Conservation (phyloP, 2,797 vertebrate genomes). For the Ptychadena robeensis region DNA sequence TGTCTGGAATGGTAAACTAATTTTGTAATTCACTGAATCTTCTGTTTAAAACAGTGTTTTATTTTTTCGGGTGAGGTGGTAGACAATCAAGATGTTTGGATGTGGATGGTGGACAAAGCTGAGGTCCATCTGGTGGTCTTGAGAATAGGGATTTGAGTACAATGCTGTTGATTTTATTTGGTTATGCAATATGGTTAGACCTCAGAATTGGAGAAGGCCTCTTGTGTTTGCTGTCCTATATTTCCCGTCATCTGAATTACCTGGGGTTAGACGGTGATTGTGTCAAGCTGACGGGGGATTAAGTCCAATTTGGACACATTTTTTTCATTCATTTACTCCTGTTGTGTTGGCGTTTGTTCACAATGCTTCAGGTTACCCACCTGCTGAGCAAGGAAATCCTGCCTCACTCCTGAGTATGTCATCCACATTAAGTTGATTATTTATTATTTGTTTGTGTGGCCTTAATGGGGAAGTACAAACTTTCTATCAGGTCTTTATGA, state of each 20-base stretch:
- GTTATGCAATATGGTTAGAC: neutral
- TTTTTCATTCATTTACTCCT: conserved; percentile 59
- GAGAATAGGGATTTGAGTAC: conserved; percentile 7
- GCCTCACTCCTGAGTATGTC: conserved; percentile 64
- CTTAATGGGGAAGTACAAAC: too few relatives aligned
- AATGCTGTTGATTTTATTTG: conserved; percentile 10
- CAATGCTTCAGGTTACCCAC: conserved; percentile 69
- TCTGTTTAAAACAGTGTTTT: neutral
- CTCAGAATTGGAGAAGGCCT: neutral
- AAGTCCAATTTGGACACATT: conserved; percentile 62
- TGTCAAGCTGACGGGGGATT: conserved; percentile 65
- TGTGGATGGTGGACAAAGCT: neutral
- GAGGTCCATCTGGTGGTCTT: conserved; percentile 1
- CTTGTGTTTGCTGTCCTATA: conserved; percentile 7
- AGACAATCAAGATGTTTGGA: neutral
- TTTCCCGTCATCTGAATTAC: conserved; percentile 23
- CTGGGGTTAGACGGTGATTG: conserved; percentile 57
- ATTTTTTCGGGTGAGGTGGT: neutral
- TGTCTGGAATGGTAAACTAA: neutral
- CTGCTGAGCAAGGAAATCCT: conserved; percentile 54
- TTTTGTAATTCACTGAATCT: neutral
- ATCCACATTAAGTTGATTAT: conserved; percentile 64
- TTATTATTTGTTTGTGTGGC: conserved; percentile 2
- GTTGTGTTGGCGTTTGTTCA: conserved; percentile 39
- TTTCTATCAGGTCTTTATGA: too few relatives aligned